These are phyloP conservation scores for Sinopyrophorus schimmeli DNA, from an alignment of 2,888 invertebrate genomes.

Conservation along the genomic window DNA sequence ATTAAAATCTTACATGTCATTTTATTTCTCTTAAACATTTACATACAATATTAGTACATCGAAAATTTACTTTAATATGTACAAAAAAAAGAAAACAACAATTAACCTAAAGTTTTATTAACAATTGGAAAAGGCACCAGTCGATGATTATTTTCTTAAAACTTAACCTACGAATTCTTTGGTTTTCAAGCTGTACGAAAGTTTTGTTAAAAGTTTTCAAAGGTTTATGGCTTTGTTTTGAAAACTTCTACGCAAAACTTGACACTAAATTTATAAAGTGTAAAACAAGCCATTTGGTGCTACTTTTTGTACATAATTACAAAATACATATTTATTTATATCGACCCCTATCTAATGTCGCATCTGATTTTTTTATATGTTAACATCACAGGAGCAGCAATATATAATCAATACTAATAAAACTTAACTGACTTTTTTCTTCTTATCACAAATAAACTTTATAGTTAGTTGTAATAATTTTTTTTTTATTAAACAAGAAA, in stretches of 20 bases:
- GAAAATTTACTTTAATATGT: slow-evolving; percentile 9
- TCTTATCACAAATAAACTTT: too few species aligned
- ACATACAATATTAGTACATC: too few species aligned
- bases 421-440: too few species aligned
- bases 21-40: too few species aligned
- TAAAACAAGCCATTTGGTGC: slow-evolving; percentile 49
- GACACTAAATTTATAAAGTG: slow-evolving; percentile 41
- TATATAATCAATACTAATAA: too few species aligned
- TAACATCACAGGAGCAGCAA: too few species aligned
- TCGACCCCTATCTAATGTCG: too few species aligned
- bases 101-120: slow-evolving; percentile 16
- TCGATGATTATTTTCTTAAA: slow-evolving; percentile 29
- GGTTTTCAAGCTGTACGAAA: slow-evolving; percentile 56
- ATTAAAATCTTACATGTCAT: too few species aligned
- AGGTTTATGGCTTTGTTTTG: slow-evolving; percentile 11
- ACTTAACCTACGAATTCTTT: slow-evolving; percentile 45
- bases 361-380: too few species aligned
- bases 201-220: slow-evolving; percentile 50
- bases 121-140: slow-evolving; percentile 27
- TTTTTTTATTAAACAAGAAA: too few species aligned
- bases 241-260: slow-evolving; percentile 50
- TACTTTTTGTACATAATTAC: slow-evolving; percentile 35
- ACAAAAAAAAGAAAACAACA: slow-evolving; percentile 14
- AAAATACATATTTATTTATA: too few species aligned
- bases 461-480: too few species aligned